Conservation (phyloP, 2,797 vertebrate genomes). For the Coregonus sp. region DNA sequence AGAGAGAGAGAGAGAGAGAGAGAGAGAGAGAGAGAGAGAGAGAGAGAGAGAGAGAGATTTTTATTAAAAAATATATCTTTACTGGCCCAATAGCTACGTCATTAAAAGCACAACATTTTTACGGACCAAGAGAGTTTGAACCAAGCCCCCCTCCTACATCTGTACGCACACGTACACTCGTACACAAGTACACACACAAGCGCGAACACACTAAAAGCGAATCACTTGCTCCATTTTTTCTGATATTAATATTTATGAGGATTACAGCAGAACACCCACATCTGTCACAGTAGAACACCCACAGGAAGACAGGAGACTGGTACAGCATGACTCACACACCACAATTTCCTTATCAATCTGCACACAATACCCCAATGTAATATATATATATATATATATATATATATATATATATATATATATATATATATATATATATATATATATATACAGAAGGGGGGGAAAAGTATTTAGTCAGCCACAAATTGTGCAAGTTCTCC, state of each 20-base stretch:
- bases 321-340: neutral
- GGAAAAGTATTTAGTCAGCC: no score
- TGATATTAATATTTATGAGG: conserved; percentile 33
- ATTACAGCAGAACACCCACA: conserved; percentile 5
- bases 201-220: conserved; percentile 3
- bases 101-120: no score
- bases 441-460: no score
- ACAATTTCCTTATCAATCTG: no score
- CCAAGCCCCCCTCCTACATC: neutral
- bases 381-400: no score
- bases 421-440: no score
- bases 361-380: no score
- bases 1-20: conserved; percentile 6
- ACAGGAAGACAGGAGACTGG: neutral
- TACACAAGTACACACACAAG: neutral
- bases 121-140: no score
- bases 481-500: no score
- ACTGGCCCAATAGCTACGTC: neutral
- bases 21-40: conserved; percentile 15
- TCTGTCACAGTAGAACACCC: neutral
- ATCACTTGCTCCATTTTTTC: conserved; percentile 14
- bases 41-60: neutral
- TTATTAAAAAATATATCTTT: neutral
- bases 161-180: no score
- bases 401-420: no score